A percentile compares a stretch with the other conserved stretches of the same genome.
Conservation (phyloP, 2,888 invertebrate species). For the Achlya flavicornis region DNA sequence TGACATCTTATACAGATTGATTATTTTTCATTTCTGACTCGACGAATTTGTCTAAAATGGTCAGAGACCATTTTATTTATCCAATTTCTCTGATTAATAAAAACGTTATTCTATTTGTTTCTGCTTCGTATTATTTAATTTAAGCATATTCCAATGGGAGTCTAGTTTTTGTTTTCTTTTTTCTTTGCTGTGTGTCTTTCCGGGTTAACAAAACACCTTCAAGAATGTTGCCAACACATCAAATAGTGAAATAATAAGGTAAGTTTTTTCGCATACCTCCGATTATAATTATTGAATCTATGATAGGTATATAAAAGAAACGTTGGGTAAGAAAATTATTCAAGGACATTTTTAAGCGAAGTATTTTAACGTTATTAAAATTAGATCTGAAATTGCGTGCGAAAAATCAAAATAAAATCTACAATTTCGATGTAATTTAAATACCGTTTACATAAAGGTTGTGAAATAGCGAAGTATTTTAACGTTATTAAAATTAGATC, state of each 20-base stretch:
- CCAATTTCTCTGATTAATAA: no score
- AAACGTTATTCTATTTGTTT: no score
- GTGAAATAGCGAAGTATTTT: background rate
- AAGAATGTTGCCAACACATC: no score
- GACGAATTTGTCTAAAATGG: no score
- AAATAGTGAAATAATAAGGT: no score
- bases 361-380: background rate
- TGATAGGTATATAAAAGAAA: background rate
- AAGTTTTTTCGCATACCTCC: no score
- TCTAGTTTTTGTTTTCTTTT: no score
- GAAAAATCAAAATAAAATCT: background rate
- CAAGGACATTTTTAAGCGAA: background rate
- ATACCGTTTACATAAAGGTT: background rate
- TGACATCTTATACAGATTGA: background rate
- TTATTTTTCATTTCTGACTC: background rate
- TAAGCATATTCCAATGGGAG: no score
- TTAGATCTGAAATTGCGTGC: background rate
- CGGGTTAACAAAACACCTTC: no score
- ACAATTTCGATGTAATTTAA: background rate
- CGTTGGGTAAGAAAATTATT: background rate
- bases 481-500: background rate
- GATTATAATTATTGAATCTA: background rate
- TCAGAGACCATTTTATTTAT: no score
- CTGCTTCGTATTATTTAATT: no score
- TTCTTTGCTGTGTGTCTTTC: no score